Percentiles rank a stretch among this genome's conserved stretches.
phyloP scores from a whole-genome alignment of 2,888 invertebrate genomes.

The Micoletzkya japonica region DNA sequence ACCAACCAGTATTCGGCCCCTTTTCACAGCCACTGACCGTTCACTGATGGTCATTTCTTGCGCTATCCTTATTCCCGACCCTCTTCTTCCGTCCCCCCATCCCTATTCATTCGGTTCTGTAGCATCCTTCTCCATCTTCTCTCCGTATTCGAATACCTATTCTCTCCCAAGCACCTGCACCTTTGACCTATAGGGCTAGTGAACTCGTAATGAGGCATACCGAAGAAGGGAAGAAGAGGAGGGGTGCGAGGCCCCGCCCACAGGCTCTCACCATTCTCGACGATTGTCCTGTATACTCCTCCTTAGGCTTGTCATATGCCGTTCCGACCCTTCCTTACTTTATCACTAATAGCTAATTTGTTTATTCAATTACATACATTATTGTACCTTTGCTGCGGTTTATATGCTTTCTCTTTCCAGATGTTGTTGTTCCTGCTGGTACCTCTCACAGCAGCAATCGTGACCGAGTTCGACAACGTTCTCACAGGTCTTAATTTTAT shows the following conservation, averaged over 20 bases:
- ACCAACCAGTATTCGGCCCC: background rate
- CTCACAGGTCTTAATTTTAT: conserved; percentile 1
- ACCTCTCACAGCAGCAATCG: background rate
- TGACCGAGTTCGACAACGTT: conserved; percentile 13
- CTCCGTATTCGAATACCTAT: background rate
- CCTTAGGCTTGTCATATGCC: too few relatives aligned
- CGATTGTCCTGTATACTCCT: too few relatives aligned
- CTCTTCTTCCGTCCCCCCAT: conserved; percentile 24
- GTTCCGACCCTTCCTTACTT: background rate
- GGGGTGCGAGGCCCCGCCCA: conserved; percentile 11
- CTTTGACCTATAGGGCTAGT: conserved; percentile 36
- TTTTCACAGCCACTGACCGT: conserved; percentile 21
- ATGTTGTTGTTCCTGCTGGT: background rate
- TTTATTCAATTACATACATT: background rate
- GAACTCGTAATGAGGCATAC: conserved; percentile 27
- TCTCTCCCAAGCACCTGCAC: background rate
- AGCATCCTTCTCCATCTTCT: conserved; percentile 24
- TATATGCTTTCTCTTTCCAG: conserved; percentile 4
- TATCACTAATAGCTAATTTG: background rate
- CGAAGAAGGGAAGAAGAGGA: background rate
- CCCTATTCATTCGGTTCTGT: conserved; percentile 21
- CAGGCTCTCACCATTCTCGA: too few relatives aligned
- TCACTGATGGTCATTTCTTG: conserved; percentile 21
- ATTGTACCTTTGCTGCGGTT: background rate
- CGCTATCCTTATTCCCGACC: conserved; percentile 30